Base-by-base conservation (phyloP, 1,140 invertebrate species). In the Heliconius eleuchia region DNA sequence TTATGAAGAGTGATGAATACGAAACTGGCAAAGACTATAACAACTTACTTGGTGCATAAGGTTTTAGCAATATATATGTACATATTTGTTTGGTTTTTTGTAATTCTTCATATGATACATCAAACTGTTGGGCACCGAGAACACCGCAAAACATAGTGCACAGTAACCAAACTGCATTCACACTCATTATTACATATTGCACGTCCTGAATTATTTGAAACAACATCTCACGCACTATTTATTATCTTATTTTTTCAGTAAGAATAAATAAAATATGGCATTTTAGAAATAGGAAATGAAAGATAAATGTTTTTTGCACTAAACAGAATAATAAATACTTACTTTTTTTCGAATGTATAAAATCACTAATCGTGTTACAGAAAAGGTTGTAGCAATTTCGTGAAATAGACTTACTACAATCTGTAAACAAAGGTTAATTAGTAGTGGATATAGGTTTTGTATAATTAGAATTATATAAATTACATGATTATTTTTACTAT, bases 1-100 rank as follows among this genome's bases (percentile, higher is more conserved):
- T 37, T 37, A 37, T 46, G 42, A 46, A 11, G 42, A 11, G 42
- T 46, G 42, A 11, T 9, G 42, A 46, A 46, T 46, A 11, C 42
- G 42, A 46, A 46, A 13, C 42, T 46, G 13, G 13, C 11, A 37
- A 50, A 50, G 1, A 52, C 4, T 52, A 0, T 6, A 52, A 52
- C 50, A 52, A 82, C 80, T 85, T 82, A 92, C 90, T 79, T 71
- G 85, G 76, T 55, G 81, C 80, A 23, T 57, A 80, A 6, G 85
- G 83, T 73, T 88, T 87, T 18, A 92, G 71, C 78, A 87, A 86
- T 76, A 88, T 86, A 34, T 88, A 91, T 2, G 85, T 81, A 66
- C 91, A 92, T 72, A 92, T 89, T 23, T 89, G 77, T 79, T 85
- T 89, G 0, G 86, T 89, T 52, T 85, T 84, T 23, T 87, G 75